Conservation (phyloP, 2,797 vertebrate genomes). For the Rhabdomys pumilio region DNA sequence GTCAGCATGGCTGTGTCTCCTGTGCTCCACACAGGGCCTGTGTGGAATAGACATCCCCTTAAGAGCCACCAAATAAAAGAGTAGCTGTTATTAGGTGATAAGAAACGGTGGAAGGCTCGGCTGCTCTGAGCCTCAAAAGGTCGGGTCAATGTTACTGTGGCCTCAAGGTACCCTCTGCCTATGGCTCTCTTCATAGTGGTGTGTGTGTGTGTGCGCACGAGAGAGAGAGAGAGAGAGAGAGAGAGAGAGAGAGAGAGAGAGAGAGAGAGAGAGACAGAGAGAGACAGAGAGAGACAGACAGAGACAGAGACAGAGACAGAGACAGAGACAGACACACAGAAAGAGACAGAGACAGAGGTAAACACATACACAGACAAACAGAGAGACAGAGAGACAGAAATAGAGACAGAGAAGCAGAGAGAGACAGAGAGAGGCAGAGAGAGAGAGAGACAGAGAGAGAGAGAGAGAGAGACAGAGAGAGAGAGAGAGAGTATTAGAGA, state of each 20-base stretch:
- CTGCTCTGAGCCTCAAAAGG: not conserved
- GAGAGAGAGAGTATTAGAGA: not conserved
- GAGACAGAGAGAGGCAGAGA: not conserved
- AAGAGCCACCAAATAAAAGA: not conserved
- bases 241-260: not conserved
- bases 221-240: not conserved
- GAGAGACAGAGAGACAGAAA: not conserved
- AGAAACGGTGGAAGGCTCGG: not conserved
- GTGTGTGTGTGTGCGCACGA: not conserved
- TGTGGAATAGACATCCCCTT: not conserved
- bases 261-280: too few relatives aligned
- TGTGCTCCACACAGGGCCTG: not conserved
- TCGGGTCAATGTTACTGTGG: not conserved
- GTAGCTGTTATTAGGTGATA: not conserved
- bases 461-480: not conserved
- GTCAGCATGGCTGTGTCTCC: not conserved
- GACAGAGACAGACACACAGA: too few relatives aligned
- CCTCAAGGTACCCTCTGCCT: not conserved
- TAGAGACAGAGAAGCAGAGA: not conserved
- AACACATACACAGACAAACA: too few relatives aligned
- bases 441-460: not conserved
- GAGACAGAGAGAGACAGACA: not conserved
- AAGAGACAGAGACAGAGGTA: not conserved
- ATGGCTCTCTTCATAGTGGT: not conserved
- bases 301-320: not conserved